These are phyloP conservation scores for Lynx canadensis DNA, from an alignment of 2,113 vertebrate genomes.

Conservation along the genomic window DNA sequence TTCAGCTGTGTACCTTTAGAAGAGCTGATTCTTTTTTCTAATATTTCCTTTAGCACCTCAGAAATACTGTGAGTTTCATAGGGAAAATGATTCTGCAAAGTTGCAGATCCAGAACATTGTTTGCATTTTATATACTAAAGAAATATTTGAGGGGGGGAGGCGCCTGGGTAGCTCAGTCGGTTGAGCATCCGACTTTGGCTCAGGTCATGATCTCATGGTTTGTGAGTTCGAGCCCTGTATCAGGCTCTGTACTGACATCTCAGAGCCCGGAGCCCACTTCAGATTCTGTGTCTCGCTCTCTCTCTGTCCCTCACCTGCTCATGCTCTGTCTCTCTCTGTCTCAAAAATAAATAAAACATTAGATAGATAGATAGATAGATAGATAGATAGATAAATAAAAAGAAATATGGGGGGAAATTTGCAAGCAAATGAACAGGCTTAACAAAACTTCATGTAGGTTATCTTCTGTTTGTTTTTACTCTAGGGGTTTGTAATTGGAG, in stretches of 20 bases:
- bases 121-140: slow-evolving; percentile 11
- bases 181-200: too few species aligned
- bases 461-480: not conserved
- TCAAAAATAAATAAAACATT: too few species aligned
- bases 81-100: not conserved
- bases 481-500: not conserved
- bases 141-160: not conserved
- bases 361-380: too few species aligned
- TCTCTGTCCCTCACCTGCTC: too few species aligned
- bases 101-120: not conserved
- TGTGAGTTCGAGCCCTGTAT: too few species aligned
- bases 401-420: not conserved
- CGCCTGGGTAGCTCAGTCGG: too few species aligned
- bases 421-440: not conserved
- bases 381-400: not conserved
- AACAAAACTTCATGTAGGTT: not conserved
- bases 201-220: too few species aligned
- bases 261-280: too few species aligned
- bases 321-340: too few species aligned
- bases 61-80: not conserved
- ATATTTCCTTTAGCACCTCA: not conserved
- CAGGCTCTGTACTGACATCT: too few species aligned
- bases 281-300: too few species aligned
- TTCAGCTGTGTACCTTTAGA: not conserved
- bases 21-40: not conserved